A percentile compares a stretch with the other conserved stretches of the same genome.
phyloP scores from a whole-genome alignment of 1,140 invertebrate species.

The Rhopalosiphum padi region DNA sequence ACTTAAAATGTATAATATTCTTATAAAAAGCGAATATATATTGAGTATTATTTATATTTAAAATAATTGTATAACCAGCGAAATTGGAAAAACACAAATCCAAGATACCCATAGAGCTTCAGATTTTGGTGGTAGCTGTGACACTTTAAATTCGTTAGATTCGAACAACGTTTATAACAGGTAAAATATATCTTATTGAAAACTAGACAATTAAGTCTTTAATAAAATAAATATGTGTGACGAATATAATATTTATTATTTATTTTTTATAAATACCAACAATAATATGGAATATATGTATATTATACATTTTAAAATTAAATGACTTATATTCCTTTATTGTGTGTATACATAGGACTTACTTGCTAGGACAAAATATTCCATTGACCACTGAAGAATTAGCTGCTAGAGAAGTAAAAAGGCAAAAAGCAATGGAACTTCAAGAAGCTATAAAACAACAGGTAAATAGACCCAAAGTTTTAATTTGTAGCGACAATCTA shows the following conservation, averaged over 20 bases:
- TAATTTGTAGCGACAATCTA: not conserved
- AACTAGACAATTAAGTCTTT: not conserved
- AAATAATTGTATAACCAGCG: not conserved
- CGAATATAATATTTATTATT: not conserved
- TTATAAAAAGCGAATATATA: not conserved
- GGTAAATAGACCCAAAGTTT: conserved; percentile 59
- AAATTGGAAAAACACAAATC: conserved; percentile 20
- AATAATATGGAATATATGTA: not conserved
- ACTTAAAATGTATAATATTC: not conserved
- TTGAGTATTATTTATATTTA: not conserved
- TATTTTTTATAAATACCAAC: not conserved
- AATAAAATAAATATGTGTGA: not conserved
- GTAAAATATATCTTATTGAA: conserved; percentile 19
- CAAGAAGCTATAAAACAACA: conserved; percentile 77
- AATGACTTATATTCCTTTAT: not conserved
- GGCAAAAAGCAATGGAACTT: conserved; percentile 74
- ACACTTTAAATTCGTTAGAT: conserved; percentile 59
- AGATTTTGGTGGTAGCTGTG: conserved; percentile 59
- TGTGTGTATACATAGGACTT: conserved; percentile 65
- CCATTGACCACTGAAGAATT: conserved; percentile 73
- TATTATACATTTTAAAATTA: not conserved
- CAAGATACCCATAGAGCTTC: conserved; percentile 58
- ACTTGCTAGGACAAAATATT: conserved; percentile 75
- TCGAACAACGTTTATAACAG: conserved; percentile 57
- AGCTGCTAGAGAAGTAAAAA: conserved; percentile 72